phyloP scores from a whole-genome alignment of 2,888 invertebrate species.

The Antheraea yamamai region DNA sequence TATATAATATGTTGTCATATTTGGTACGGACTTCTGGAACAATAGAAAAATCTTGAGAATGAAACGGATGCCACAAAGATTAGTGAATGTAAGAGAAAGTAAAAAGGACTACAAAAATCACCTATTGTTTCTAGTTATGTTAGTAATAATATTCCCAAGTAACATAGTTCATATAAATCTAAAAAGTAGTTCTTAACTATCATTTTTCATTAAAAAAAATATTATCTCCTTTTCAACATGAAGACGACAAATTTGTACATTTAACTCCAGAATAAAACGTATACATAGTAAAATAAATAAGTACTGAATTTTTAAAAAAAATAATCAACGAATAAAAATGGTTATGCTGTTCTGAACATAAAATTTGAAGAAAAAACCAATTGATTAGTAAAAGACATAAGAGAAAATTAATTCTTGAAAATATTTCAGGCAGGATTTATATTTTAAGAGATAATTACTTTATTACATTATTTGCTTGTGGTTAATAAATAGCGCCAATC shows the following conservation, averaged over 20 bases:
- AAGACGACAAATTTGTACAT: no score
- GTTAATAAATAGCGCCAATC: no score
- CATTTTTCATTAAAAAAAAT: neutral
- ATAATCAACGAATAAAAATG: neutral
- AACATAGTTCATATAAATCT: neutral
- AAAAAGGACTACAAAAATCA: neutral
- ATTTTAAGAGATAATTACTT: no score
- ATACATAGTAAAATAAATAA: neutral
- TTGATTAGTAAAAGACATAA: no score
- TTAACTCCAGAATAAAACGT: no score
- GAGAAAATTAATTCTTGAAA: neutral
- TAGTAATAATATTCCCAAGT: neutral
- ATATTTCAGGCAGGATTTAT: no score
- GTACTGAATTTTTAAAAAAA: neutral
- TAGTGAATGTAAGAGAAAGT: neutral
- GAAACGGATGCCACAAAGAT: neutral
- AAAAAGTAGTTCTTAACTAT: neutral
- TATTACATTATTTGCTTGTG: no score
- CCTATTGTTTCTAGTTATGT: neutral
- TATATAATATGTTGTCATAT: neutral
- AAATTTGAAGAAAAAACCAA: no score
- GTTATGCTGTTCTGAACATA: no score
- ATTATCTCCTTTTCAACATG: neutral
- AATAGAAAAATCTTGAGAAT: neutral
- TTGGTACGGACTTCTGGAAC: neutral